Conservation (phyloP, 2,888 invertebrate species). For the Tipula unca region DNA sequence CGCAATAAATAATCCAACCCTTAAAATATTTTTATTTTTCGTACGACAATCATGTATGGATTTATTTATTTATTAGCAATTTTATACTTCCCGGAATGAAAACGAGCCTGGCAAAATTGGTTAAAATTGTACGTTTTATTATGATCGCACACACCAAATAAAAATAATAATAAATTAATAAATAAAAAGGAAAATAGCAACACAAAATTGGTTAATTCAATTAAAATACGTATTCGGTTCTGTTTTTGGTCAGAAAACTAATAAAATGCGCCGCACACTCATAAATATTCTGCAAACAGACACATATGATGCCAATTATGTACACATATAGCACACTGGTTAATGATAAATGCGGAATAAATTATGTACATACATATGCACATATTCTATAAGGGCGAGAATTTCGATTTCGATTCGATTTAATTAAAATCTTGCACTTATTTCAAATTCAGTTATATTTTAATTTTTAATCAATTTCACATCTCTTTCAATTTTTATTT, state of each 20-base stretch:
- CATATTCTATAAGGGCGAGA: neutral
- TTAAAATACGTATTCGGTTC: neutral
- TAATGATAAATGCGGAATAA: neutral
- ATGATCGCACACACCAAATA: neutral
- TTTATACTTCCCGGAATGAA: neutral
- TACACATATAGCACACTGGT: neutral
- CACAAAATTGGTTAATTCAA: constrained; percentile 1
- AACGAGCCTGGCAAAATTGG: neutral
- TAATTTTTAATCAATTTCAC: neutral
- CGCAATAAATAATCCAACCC: neutral
- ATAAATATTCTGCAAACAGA: neutral
- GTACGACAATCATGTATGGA: neutral
- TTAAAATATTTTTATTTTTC: neutral
- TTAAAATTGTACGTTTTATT: neutral
- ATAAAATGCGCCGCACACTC: neutral
- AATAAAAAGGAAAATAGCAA: neutral
- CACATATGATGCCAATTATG: constrained; percentile 14
- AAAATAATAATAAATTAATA: neutral
- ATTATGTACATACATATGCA: neutral
- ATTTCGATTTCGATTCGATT: neutral
- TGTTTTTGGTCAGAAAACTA: neutral
- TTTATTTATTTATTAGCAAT: neutral
- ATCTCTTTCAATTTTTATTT: neutral
- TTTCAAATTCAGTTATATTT: neutral
- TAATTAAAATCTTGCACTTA: neutral